Percentiles rank a stretch among this genome's conserved stretches.
Conservation (phyloP, 2,888 invertebrate genomes). For the Bembecia ichneumoniformis region DNA sequence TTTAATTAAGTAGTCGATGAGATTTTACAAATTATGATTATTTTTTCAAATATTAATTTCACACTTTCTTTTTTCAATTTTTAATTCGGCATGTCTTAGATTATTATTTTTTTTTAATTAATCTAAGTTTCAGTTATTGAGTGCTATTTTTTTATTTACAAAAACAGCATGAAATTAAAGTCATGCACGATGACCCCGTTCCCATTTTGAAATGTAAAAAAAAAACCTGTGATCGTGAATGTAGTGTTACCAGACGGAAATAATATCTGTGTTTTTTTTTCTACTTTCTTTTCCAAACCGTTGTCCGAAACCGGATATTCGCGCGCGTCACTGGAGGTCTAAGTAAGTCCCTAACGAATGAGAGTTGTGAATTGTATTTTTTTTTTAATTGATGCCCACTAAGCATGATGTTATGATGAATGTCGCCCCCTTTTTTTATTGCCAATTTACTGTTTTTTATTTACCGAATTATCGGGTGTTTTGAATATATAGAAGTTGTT, state of each 20-base stretch:
- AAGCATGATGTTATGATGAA: constrained; percentile 28
- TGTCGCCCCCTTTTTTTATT: not conserved
- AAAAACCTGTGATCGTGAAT: not conserved
- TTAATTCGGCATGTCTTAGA: constrained; percentile 27
- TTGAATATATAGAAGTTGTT: too few relatives aligned
- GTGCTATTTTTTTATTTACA: constrained; percentile 18
- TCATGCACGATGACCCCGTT: constrained; percentile 29
- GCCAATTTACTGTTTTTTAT: not conserved
- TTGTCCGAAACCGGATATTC: constrained; percentile 68
- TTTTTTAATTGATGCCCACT: not conserved
- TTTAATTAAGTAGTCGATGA: not conserved
- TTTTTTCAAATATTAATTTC: not conserved
- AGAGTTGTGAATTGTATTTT: not conserved
- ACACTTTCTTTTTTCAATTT: constrained; percentile 10
- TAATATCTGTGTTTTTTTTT: constrained; percentile 61
- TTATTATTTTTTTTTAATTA: constrained; percentile 18
- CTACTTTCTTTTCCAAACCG: constrained; percentile 40
- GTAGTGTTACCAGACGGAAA: constrained; percentile 22
- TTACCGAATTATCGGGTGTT: not conserved
- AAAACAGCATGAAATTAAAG: constrained; percentile 23
- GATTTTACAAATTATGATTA: not conserved
- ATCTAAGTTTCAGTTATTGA: constrained; percentile 16
- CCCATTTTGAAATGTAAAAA: constrained; percentile 13
- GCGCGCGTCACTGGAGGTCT: constrained; percentile 67
- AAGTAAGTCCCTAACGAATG: constrained; percentile 43